Percentiles rank a stretch among this genome's conserved stretches.
phyloP scores from a whole-genome alignment of 2,888 invertebrate genomes.

The Emmelina monodactyla region DNA sequence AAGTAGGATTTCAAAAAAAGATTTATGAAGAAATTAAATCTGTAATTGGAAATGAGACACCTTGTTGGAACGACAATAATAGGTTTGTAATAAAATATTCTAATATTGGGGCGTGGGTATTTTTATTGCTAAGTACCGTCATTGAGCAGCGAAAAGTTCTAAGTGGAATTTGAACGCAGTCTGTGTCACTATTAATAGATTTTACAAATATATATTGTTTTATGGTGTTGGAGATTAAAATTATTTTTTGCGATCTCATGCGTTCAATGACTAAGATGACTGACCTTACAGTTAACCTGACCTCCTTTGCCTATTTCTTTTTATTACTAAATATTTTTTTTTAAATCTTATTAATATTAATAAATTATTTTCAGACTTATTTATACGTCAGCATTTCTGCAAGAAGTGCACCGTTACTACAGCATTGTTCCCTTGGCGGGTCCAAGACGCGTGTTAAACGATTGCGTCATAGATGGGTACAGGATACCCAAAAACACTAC shows the following conservation, averaged over 20 bases:
- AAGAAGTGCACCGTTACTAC: conserved; percentile 65
- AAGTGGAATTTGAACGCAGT: too few species aligned
- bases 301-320: not conserved
- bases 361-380: conserved; percentile 37
- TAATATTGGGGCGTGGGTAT: too few species aligned
- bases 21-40: conserved; percentile 69
- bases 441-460: conserved; percentile 45
- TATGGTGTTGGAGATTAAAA: too few species aligned
- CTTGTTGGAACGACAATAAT: conserved; percentile 38
- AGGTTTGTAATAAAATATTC: too few species aligned
- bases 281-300: too few species aligned
- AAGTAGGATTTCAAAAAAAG: conserved; percentile 65
- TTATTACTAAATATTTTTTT: conserved; percentile 1
- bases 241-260: too few species aligned
- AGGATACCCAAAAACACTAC: conserved; percentile 58
- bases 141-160: too few species aligned
- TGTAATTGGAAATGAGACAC: conserved; percentile 49
- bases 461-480: conserved; percentile 41
- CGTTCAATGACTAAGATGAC: too few species aligned
- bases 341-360: not conserved
- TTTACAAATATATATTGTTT: too few species aligned
- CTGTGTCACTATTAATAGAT: too few species aligned
- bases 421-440: conserved; percentile 63
- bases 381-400: conserved; percentile 62
- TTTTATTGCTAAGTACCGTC: too few species aligned